phyloP scores from a whole-genome alignment of 2,113 vertebrate genomes.

The Hassar affinis region DNA sequence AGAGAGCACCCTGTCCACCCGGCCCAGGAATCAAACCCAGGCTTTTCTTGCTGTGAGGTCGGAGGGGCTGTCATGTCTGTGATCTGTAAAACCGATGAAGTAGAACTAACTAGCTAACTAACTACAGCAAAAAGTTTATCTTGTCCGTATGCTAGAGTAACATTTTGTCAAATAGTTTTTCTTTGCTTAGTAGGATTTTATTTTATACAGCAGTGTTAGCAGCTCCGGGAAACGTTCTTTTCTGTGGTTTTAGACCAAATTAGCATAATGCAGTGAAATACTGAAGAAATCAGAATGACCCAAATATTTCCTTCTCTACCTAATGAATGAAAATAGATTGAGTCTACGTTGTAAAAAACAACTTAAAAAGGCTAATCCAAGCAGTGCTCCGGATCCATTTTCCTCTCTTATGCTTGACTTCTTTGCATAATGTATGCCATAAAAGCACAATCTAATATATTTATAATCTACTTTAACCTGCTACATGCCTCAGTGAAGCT shows the following conservation, averaged over 20 bases:
- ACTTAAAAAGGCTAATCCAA: neutral
- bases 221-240: neutral
- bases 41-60: neutral
- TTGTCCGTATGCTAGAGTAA: neutral
- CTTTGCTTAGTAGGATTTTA: neutral
- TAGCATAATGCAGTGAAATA: neutral
- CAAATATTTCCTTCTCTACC: neutral
- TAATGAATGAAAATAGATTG: neutral
- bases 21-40: too few species aligned
- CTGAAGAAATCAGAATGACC: neutral
- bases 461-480: slow-evolving; percentile 21
- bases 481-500: neutral
- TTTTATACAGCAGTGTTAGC: neutral
- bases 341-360: neutral
- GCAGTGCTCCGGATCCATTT: neutral
- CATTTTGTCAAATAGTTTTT: neutral
- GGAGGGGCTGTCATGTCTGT: neutral
- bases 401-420: neutral
- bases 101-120: too few species aligned
- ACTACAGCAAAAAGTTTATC: neutral
- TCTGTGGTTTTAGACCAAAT: neutral
- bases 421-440: slow-evolving; percentile 30
- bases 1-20: too few species aligned
- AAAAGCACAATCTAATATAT: slow-evolving; percentile 27
- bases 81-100: neutral